phyloP scores from a whole-genome alignment of 2,888 invertebrate genomes.

The Lasioglossum villosulum region DNA sequence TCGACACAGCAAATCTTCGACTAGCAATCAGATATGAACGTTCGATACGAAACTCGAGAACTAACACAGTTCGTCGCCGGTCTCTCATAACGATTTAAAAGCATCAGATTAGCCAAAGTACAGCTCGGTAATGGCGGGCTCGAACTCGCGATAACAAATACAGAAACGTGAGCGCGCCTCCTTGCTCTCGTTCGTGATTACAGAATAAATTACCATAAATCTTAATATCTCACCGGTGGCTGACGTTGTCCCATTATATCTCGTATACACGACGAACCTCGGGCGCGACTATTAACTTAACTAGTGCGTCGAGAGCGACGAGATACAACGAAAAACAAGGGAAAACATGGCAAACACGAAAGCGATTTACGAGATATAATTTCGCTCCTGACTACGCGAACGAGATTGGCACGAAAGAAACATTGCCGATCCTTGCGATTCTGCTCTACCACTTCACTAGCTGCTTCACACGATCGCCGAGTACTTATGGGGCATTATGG shows the following conservation, averaged over 20 bases:
- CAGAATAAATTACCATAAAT: constrained; percentile 33
- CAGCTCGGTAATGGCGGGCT: neutral
- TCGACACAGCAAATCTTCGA: neutral
- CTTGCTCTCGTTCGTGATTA: neutral
- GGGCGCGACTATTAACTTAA: constrained; percentile 2
- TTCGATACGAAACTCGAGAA: neutral
- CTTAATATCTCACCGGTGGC: neutral
- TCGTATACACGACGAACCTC: neutral
- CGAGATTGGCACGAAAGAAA: neutral
- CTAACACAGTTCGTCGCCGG: neutral
- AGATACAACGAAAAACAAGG: constrained; percentile 2
- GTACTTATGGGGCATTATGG: neutral
- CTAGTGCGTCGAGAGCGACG: neutral
- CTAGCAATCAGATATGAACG: neutral
- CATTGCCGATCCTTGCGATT: neutral
- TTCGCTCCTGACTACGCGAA: neutral
- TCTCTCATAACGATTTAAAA: constrained; percentile 16
- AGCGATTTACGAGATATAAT: constrained; percentile 1
- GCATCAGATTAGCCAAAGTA: constrained; percentile 14
- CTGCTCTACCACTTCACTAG: neutral
- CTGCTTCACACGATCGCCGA: neutral
- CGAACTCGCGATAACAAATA: constrained; percentile 9
- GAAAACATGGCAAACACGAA: neutral
- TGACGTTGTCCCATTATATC: constrained; percentile 5
- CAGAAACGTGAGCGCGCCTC: neutral